Base-by-base conservation (phyloP, 1,140 invertebrate species). In the Cherax quadricarinatus region DNA sequence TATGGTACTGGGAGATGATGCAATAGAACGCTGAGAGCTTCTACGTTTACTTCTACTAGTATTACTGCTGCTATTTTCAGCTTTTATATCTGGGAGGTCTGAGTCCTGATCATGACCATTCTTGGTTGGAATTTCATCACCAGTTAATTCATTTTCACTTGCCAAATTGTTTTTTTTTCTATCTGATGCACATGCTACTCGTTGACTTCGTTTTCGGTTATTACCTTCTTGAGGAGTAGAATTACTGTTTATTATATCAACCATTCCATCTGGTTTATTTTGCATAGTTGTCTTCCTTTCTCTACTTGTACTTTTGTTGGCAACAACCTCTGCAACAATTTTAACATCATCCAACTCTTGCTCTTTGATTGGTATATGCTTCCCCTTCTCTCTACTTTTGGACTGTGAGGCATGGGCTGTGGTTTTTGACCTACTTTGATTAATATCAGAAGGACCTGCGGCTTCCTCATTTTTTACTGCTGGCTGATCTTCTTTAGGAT, bases 81-180 rank as follows among this genome's bases (percentile, higher is more conserved):
- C 62, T 79, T 91, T 91, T 57, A 86, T 70, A 41, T 91, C 53
- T 7, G 78, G 14, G 57, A 57, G 41, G 70, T 49, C 48, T n/a
- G 84, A 49, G 18, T 86, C 84, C 53, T 91, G 81, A 84, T 90
- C 89, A 91, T 91, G 89, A n/a, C 89, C 89, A 91, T 91, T 91
- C 49, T 91, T 91, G 4, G 89, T 86, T 86, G 89, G 85, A 49
- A 91, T 79, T 87, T 91, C 89, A 41, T 91, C 89, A 48, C 41
- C 49, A 53, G 41, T 82, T 86, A 75, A 51, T 75, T 79, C 84
- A 91, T 53, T 73, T 53, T 91, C 89, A 86, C 57, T 81, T 81
- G 53, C 53, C 21, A 79, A 57, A 53, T 49, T 86, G 21, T 24
- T 60, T 49, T 91, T 91, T 86, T 84, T 91, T 70, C 85, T 86